These are phyloP conservation scores for Drosophila ohnishii DNA, from an alignment of 1,140 invertebrate species.

Conservation along the genomic window DNA sequence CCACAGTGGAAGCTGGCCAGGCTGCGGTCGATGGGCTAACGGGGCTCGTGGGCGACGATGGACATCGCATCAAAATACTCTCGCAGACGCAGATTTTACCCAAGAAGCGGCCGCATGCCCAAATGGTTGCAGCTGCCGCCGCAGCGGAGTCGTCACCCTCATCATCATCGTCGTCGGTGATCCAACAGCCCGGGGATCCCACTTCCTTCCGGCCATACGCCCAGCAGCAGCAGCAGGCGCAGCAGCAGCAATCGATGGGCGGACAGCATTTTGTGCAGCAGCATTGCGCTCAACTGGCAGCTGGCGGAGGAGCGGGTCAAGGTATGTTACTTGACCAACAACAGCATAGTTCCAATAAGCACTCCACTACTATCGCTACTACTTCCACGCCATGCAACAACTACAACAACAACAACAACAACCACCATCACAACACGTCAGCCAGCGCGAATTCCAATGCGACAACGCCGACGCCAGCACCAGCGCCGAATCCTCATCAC, in stretches of 20 bases:
- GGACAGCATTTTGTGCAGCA: slow-evolving; percentile 73
- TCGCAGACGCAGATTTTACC: slow-evolving; percentile 82
- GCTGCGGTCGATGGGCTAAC: slow-evolving; percentile 30
- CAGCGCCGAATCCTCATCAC: slow-evolving; percentile 80
- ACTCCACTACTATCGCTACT: slow-evolving; percentile 77
- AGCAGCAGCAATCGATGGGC: slow-evolving; percentile 48
- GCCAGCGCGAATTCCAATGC: slow-evolving; percentile 44
- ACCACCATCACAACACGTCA: slow-evolving; percentile 60
- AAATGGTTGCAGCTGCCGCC: slow-evolving; percentile 77
- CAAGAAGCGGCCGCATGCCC: slow-evolving; percentile 79
- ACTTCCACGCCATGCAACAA: slow-evolving; percentile 76
- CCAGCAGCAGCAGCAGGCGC: slow-evolving; percentile 66
- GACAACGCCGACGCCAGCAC: slow-evolving; percentile 53
- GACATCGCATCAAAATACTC: slow-evolving; percentile 82
- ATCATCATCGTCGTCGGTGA: slow-evolving; percentile 71
- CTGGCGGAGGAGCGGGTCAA: slow-evolving; percentile 59
- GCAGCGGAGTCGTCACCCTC: slow-evolving; percentile 65
- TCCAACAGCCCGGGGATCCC: slow-evolving; percentile 75
- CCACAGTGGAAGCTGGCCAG: slow-evolving; percentile 28
- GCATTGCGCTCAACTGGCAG: slow-evolving; percentile 73
- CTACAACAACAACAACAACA: slow-evolving; percentile 78
- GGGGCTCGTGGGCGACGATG: slow-evolving; percentile 72
- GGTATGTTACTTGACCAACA: slow-evolving; percentile 83
- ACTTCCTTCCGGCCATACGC: slow-evolving; percentile 79
- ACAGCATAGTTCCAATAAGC: slow-evolving; percentile 81